phyloP scores from a whole-genome alignment of 2,113 vertebrate genomes.

The Malaclemys terrapin region DNA sequence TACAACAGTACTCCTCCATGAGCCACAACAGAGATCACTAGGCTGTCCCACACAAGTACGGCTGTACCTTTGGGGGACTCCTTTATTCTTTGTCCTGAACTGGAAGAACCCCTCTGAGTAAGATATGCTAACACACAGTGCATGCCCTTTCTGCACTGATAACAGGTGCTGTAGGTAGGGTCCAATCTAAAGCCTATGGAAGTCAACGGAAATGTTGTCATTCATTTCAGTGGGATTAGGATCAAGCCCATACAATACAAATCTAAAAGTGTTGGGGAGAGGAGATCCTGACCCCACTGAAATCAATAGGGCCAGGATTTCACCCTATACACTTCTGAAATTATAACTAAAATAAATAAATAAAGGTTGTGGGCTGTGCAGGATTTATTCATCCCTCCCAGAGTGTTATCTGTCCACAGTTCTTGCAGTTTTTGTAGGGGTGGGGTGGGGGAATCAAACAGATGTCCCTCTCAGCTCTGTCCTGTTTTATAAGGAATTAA shows the following conservation, averaged over 20 bases:
- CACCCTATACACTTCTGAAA: slow-evolving; percentile 50
- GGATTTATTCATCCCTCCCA: neutral
- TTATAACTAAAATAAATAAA: slow-evolving; percentile 23
- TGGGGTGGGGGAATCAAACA: neutral
- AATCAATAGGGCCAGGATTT: slow-evolving; percentile 48
- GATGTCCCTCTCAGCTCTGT: neutral
- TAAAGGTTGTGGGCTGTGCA: neutral
- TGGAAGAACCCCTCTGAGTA: neutral
- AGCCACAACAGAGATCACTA: neutral
- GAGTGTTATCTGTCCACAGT: neutral
- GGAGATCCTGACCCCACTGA: slow-evolving; percentile 11
- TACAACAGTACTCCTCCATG: neutral
- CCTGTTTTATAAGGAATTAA: slow-evolving; percentile 3
- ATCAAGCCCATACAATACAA: neutral
- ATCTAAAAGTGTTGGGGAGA: slow-evolving; percentile 14
- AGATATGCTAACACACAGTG: neutral
- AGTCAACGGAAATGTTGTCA: slow-evolving; percentile 15
- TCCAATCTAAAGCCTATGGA: slow-evolving; percentile 39
- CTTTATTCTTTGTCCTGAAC: neutral
- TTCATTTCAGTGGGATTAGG: neutral
- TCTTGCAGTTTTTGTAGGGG: neutral
- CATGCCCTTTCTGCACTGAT: neutral
- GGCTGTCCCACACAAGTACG: neutral
- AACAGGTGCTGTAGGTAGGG: slow-evolving; percentile 13
- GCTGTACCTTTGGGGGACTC: neutral